A percentile compares a stretch with the other conserved stretches of the same genome.
These are phyloP conservation scores for Myotis brandtii DNA, from an alignment of 2,113 vertebrate genomes.

Conservation along the genomic window DNA sequence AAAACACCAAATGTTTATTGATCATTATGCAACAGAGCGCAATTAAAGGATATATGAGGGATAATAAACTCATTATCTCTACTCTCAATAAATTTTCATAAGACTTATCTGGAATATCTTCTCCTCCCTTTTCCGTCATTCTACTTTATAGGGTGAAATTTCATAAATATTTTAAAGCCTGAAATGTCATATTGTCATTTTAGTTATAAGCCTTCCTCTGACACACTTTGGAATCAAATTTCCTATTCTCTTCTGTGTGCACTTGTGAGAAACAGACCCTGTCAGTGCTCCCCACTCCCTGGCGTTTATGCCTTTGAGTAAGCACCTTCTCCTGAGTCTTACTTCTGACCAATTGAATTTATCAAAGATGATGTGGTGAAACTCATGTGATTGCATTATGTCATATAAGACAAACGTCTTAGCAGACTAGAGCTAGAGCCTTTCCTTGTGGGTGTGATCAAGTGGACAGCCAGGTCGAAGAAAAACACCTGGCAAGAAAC, in stretches of 20 bases:
- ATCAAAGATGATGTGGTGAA: neutral
- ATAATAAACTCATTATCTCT: neutral
- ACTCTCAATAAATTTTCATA: neutral
- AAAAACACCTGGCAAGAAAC: neutral
- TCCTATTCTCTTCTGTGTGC: neutral
- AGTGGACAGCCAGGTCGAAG: neutral
- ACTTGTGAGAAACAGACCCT: neutral
- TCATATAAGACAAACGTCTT: neutral
- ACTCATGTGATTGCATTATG: neutral
- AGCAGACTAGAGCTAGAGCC: neutral
- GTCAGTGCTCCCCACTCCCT: neutral
- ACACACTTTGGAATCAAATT: neutral
- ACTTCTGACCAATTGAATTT: neutral
- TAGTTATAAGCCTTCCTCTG: neutral
- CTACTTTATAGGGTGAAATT: conserved; percentile 1
- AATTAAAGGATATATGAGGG: neutral
- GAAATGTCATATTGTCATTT: conserved; percentile 3
- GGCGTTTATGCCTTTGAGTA: neutral
- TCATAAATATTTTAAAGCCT: neutral
- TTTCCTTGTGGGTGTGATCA: neutral
- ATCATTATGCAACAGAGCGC: neutral
- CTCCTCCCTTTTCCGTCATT: neutral
- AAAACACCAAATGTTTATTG: neutral
- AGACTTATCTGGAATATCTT: neutral
- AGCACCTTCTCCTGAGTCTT: neutral